Evolutionary conservation across 2,888 invertebrate species (phyloP).

Genomic region (Trissoscelio sp.): DNA sequence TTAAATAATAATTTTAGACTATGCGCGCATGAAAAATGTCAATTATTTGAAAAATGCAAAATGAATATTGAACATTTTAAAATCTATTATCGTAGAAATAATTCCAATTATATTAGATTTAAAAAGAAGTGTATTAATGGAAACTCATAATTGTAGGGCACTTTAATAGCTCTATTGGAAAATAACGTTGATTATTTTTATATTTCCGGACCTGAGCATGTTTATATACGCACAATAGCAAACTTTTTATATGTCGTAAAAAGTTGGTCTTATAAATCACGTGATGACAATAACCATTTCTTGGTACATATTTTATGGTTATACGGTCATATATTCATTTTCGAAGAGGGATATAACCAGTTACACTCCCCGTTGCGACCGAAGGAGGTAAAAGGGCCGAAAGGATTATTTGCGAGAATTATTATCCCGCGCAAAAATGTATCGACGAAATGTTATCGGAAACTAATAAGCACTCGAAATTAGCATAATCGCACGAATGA

Average conservation of each 20-base stretch:
- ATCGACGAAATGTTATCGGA: conserved; percentile 55
- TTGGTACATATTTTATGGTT: conserved; percentile 65
- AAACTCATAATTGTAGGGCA: too few species aligned
- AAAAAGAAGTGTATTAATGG: too few species aligned
- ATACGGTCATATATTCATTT: conserved; percentile 65
- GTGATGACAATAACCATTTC: conserved; percentile 66
- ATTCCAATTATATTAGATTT: too few species aligned
- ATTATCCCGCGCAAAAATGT: conserved; percentile 50
- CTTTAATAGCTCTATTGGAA: too few species aligned
- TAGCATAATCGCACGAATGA: conserved; percentile 48
- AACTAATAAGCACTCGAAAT: conserved; percentile 49
- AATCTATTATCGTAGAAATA: too few species aligned
- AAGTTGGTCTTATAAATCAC: conserved; percentile 64
- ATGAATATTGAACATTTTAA: too few species aligned
- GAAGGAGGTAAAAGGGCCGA: conserved; percentile 51
- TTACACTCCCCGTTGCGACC: conserved; percentile 54
- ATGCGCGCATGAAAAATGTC: too few species aligned
- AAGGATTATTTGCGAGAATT: conserved; percentile 59
- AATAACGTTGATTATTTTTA: conserved; percentile 61
- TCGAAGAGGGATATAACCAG: conserved; percentile 64
- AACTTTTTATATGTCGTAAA: conserved; percentile 58
- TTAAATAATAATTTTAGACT: too few species aligned
- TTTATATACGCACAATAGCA: conserved; percentile 46
- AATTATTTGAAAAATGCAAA: too few species aligned
- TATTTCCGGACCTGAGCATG: conserved; percentile 35